phyloP scores from a whole-genome alignment of 53 echinoderm and acorn worm genomes.

The Echinometra lucunter region DNA sequence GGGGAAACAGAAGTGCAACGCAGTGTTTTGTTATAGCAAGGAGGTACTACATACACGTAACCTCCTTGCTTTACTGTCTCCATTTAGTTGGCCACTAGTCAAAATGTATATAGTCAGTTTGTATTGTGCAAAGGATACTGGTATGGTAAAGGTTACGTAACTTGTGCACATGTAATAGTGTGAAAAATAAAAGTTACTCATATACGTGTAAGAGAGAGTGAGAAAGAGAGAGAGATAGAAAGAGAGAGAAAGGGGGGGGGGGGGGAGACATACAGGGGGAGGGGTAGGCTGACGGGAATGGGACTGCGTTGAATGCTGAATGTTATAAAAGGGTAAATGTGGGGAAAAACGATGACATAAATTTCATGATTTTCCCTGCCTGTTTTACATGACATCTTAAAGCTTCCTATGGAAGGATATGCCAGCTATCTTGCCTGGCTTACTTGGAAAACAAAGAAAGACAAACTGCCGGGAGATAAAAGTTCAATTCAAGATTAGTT shows the following conservation, averaged over 20 bases:
- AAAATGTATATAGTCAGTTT: too few relatives aligned
- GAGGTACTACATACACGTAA: too few relatives aligned
- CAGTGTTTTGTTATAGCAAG: too few relatives aligned
- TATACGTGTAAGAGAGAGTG: neutral
- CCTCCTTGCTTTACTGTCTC: too few relatives aligned
- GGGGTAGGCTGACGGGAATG: neutral
- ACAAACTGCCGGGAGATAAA: neutral
- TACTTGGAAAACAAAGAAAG: neutral
- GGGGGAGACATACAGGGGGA: neutral
- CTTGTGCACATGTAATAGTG: too few relatives aligned
- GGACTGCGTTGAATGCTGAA: neutral
- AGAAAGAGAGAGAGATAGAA: neutral
- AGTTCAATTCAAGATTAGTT: neutral
- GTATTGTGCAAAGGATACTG: too few relatives aligned
- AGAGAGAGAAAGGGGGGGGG: neutral
- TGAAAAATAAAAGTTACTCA: too few relatives aligned
- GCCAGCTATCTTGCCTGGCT: neutral
- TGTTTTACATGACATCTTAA: neutral
- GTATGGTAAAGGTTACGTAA: too few relatives aligned
- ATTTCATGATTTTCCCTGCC: neutral
- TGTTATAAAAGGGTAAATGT: too few relatives aligned
- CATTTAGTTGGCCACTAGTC: too few relatives aligned
- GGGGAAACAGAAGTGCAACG: too few relatives aligned
- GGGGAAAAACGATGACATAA: neutral
- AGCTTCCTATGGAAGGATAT: neutral